Evolutionary conservation across 2,113 vertebrate genomes (phyloP).

Genomic region (Emydocephalus ijimae): DNA sequence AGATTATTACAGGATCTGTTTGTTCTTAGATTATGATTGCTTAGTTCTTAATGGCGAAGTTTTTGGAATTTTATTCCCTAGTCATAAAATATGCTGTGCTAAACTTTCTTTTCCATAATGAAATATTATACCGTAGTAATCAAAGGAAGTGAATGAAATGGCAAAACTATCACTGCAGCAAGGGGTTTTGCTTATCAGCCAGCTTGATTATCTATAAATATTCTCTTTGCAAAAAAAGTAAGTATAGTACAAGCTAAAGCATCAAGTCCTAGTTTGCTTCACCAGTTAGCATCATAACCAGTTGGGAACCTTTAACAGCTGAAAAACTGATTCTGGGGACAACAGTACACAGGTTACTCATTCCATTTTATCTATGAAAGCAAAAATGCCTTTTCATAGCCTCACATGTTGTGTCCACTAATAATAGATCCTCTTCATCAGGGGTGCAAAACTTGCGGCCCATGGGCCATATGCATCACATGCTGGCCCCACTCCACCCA

Average conservation of each 20-base stretch:
- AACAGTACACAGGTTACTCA: background rate
- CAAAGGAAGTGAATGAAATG: constrained; percentile 76
- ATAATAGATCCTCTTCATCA: background rate
- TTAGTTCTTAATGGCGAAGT: constrained; percentile 3
- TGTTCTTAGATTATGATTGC: background rate
- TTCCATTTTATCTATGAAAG: background rate
- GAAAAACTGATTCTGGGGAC: background rate
- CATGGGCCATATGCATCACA: too few relatives aligned
- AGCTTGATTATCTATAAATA: background rate
- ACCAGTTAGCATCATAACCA: background rate
- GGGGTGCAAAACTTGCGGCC: too few relatives aligned
- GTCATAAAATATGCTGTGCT: constrained; percentile 81
- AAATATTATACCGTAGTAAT: constrained; percentile 79
- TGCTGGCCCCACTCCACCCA: too few relatives aligned
- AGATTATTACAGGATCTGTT: background rate
- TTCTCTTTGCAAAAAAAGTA: background rate
- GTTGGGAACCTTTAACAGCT: background rate
- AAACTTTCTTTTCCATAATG: constrained; percentile 81
- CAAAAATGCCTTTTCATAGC: background rate
- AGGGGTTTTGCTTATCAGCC: background rate
- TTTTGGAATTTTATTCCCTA: constrained; percentile 74
- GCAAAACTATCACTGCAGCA: background rate
- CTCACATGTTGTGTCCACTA: background rate
- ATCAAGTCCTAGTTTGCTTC: background rate
- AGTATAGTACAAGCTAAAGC: background rate